Percentiles rank a stretch among this genome's conserved stretches.
Conservation (phyloP, 2,888 invertebrate species). For the Oxyteleia sp. region DNA sequence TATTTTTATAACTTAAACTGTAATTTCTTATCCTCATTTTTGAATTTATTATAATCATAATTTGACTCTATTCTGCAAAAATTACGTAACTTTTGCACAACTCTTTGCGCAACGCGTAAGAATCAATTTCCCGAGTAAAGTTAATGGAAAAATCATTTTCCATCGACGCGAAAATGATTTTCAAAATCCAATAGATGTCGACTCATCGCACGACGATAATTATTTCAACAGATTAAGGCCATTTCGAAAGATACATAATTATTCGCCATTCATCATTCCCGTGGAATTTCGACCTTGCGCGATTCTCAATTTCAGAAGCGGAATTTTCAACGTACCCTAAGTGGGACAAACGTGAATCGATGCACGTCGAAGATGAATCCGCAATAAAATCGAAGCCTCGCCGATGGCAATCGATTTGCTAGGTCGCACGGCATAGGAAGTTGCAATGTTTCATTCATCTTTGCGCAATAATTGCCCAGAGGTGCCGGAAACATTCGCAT, state of each 20-base stretch:
- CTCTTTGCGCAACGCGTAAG: background rate
- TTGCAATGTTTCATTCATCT: conserved; percentile 1
- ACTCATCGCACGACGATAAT: conserved; percentile 6
- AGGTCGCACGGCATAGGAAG: background rate
- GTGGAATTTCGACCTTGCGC: conserved; percentile 53
- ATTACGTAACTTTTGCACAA: background rate
- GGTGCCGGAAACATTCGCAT: background rate
- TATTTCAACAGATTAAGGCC: conserved; percentile 55
- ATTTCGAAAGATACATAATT: conserved; percentile 55
- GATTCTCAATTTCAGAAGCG: conserved; percentile 30
- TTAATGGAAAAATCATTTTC: conserved; percentile 12
- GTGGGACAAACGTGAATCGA: conserved; percentile 16
- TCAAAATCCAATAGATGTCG: conserved; percentile 7
- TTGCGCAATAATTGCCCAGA: background rate
- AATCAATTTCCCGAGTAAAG: background rate
- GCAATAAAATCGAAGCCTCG: background rate
- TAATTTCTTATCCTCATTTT: too few relatives aligned
- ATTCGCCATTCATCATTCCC: conserved; percentile 51
- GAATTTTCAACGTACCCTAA: conserved; percentile 14
- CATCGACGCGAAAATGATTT: conserved; percentile 7
- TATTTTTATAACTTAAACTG: too few relatives aligned
- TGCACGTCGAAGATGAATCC: background rate
- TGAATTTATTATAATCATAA: background rate
- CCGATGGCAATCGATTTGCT: background rate
- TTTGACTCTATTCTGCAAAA: background rate